A percentile compares a stretch with the other conserved stretches of the same genome.
Evolutionary conservation across 2,888 invertebrate species (phyloP).

Genomic region (Eupithecia exiguata): DNA sequence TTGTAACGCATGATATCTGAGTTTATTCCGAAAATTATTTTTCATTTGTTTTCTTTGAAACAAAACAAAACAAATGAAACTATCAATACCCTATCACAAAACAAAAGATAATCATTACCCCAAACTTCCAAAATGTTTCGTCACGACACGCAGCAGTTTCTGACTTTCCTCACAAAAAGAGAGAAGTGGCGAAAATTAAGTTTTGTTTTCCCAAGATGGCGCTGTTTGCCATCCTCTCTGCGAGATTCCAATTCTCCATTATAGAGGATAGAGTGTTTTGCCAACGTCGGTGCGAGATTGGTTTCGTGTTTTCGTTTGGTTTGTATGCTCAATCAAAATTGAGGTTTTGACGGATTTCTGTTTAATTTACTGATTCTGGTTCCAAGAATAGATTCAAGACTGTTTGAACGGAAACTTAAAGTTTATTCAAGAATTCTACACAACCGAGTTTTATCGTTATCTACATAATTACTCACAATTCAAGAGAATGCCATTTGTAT

Average conservation of each 20-base stretch:
- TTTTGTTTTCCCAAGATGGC: slow-evolving; percentile 61
- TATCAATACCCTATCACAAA: slow-evolving; percentile 13
- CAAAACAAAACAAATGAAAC: slow-evolving; percentile 4
- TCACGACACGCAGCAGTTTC: slow-evolving; percentile 59
- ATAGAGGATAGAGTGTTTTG: slow-evolving; percentile 60
- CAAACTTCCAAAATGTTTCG: slow-evolving; percentile 32
- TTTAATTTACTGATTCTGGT: slow-evolving; percentile 25
- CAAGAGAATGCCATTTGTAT: not conserved
- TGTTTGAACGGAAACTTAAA: not conserved
- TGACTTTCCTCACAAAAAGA: slow-evolving; percentile 56
- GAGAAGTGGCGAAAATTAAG: slow-evolving; percentile 45
- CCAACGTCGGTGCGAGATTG: slow-evolving; percentile 65
- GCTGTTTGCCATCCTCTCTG: slow-evolving; percentile 67
- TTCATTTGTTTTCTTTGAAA: not conserved
- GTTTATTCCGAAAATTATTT: not conserved
- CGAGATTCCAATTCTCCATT: slow-evolving; percentile 76
- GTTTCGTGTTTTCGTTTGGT: slow-evolving; percentile 60
- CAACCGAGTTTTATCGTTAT: not conserved
- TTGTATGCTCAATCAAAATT: slow-evolving; percentile 68
- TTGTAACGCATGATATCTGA: not conserved
- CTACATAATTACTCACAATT: not conserved
- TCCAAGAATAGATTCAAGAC: slow-evolving; percentile 1
- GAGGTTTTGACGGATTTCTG: slow-evolving; percentile 46
- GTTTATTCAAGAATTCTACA: not conserved
- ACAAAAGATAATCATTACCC: slow-evolving; percentile 25